Conservation (phyloP, 2,888 invertebrate species). For the Papilio elwesi region DNA sequence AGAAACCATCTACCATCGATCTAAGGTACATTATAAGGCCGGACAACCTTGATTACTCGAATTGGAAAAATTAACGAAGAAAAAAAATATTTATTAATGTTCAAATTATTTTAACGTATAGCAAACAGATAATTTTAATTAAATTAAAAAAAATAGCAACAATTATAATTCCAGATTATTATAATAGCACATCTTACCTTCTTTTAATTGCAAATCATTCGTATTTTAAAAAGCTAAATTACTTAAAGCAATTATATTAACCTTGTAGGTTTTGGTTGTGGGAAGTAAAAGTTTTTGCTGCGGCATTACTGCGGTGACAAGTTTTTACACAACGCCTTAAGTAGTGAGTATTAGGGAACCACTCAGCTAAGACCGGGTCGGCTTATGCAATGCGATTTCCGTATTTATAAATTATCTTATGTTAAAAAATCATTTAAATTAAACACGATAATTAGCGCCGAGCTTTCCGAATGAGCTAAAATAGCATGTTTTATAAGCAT, state of each 20-base stretch:
- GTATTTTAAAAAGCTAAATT: slow-evolving; percentile 13
- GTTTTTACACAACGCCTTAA: slow-evolving; percentile 23
- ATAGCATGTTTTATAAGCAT: neutral
- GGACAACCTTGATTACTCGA: no score
- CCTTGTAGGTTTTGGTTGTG: slow-evolving; percentile 32
- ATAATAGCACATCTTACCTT: slow-evolving; percentile 1
- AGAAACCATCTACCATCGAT: no score
- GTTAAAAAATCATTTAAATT: neutral
- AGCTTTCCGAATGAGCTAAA: no score
- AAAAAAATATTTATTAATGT: no score
- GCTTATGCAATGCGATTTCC: neutral
- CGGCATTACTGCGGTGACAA: slow-evolving; percentile 13
- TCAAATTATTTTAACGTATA: no score
- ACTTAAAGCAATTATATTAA: slow-evolving; percentile 14
- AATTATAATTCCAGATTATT: neutral
- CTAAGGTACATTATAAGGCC: no score
- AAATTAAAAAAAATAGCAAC: neutral
- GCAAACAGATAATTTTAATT: no score
- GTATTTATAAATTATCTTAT: neutral
- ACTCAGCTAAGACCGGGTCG: neutral
- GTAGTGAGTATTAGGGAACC: neutral
- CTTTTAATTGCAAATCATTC: slow-evolving; percentile 7
- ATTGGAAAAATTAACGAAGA: no score
- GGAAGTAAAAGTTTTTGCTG: slow-evolving; percentile 24
- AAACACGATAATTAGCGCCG: neutral